Evolutionary conservation across 1,140 invertebrate species (phyloP).

Genomic region (Charaxes varanes): DNA sequence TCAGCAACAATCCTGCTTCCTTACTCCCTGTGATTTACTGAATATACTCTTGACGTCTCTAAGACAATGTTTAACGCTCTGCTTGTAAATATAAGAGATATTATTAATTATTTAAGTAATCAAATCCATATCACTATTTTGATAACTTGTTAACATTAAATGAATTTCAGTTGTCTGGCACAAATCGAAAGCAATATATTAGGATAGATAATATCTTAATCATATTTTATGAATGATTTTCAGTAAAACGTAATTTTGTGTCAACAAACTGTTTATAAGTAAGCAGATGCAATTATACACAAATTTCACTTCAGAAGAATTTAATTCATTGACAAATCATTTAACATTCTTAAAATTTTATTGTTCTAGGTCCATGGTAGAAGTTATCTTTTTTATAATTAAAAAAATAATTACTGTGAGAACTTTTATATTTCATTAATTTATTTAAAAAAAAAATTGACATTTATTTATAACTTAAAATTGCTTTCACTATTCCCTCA

Average conservation of each 20-base stretch:
- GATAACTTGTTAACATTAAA: no score
- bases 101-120: slow-evolving; percentile 6
- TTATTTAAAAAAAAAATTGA: not conserved
- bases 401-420: not conserved
- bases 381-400: slow-evolving; percentile 4
- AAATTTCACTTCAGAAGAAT: no score
- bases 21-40: slow-evolving; percentile 22
- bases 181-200: slow-evolving; percentile 10
- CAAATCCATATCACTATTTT: slow-evolving; percentile 6
- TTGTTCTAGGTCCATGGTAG: slow-evolving; percentile 53
- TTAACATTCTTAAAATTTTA: not conserved
- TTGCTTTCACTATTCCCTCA: not conserved
- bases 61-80: slow-evolving; percentile 6
- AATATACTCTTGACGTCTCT: slow-evolving; percentile 10
- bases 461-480: slow-evolving; percentile 10
- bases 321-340: no score
- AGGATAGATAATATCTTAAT: slow-evolving; percentile 2
- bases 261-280: no score
- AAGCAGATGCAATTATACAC: no score
- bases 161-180: slow-evolving; percentile 5
- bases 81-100: slow-evolving; percentile 18
- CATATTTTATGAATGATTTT: slow-evolving; percentile 1
- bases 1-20: no score
- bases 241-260: no score
- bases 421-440: not conserved